phyloP scores from a whole-genome alignment of 53 echinoderm and acorn worm genomes.

The Hippasteria phrygiana region DNA sequence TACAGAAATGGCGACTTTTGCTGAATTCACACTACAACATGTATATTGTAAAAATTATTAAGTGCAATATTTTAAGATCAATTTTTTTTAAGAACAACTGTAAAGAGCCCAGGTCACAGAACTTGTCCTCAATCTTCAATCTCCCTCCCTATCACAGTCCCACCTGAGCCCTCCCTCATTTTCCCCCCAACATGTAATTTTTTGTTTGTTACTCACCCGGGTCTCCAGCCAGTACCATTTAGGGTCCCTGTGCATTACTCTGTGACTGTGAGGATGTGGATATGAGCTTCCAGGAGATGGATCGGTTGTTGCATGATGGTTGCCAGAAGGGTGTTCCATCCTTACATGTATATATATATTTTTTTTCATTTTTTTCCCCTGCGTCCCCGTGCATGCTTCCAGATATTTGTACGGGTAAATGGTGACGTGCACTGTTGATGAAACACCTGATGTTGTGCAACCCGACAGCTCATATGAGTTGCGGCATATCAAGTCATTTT shows the following conservation, averaged over 20 bases:
- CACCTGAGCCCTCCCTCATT: constrained; percentile 8
- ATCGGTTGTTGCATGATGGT: constrained; percentile 50
- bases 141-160: neutral
- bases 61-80: no score
- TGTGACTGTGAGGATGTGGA: constrained; percentile 19
- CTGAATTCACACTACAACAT: no score
- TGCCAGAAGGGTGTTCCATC: constrained; percentile 7
- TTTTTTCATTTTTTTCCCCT: neutral
- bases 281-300: constrained; percentile 45
- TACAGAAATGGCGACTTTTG: no score
- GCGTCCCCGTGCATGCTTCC: neutral
- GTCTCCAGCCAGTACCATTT: constrained; percentile 42
- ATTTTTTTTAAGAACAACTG: no score
- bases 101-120: no score
- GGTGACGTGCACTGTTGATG: constrained; percentile 21
- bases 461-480: constrained; percentile 2
- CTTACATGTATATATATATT: neutral
- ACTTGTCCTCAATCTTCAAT: no score
- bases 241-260: constrained; percentile 15
- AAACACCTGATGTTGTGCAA: constrained; percentile 31
- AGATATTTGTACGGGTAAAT: constrained; percentile 46
- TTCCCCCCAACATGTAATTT: constrained; percentile 37
- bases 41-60: no score
- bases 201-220: neutral
- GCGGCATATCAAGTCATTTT: constrained; percentile 9